Base-by-base conservation (phyloP, 2,888 invertebrate genomes). In the Dicycla oo region DNA sequence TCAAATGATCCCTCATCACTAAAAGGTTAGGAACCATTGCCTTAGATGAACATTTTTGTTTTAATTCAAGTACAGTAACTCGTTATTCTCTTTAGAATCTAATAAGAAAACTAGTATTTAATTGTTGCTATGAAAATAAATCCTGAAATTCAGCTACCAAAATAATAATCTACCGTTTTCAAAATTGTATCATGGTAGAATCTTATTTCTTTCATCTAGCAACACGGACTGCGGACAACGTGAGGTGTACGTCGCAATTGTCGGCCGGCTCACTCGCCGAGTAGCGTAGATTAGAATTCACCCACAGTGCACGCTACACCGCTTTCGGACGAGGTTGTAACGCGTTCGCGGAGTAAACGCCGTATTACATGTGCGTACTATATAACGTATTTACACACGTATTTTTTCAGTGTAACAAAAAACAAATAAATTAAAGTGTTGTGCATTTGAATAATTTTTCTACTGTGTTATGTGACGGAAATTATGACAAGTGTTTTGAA, bases 401-500 rank as follows among this genome's bases (percentile, higher is more conserved):
- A 76, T 80, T 70, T 75, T 70, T 78, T 63, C 38, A 74, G 82
- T 86, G 81, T 54, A 45, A 61, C 45, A 58, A 69, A 80, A 69
- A 58, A 71, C 20, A 69, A 65, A 73, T 64, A 85, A 85, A 86
- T 76, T 75, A 69, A 67, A 84, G 86, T 86, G 83, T 61, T 80
- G 84, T 86, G 86, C 63, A 78, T 64, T 65, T 66, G n/a, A 76
- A 74, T 57, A 8, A n/a, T 3, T 34, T 69, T 77, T 80, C 72
- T 67, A 73, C 89, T 91, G 92, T 94, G 94, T 93, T 88, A 92
- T 94, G 95, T 95, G 93, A 90, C 87, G 68, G 63, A 84, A 72
- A 87, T 90, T 91, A 95, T 96, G 96, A 96, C 95, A 81, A 95
- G 96, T 96, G 96, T 96, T 84, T 92, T 96, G 84, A 96, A 96